Percentiles rank a stretch among this genome's conserved stretches.
These are phyloP conservation scores for Perizoma flavofasciatum DNA, from an alignment of 2,888 invertebrate species.

Conservation along the genomic window DNA sequence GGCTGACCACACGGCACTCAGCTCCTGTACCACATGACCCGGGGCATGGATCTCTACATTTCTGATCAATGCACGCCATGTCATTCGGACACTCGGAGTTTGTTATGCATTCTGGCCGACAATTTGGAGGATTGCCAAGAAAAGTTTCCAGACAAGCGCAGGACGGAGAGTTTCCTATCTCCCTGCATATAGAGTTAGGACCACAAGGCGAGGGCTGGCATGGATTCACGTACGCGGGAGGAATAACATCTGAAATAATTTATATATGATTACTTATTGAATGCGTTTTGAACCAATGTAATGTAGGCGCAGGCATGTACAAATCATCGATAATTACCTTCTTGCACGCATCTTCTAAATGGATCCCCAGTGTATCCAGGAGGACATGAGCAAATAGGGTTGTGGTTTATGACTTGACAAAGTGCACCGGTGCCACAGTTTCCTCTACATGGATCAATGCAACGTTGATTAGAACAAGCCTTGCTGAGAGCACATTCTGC, in stretches of 20 bases:
- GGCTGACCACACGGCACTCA: slow-evolving; percentile 89
- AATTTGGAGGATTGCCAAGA: slow-evolving; percentile 88
- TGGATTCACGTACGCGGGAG: slow-evolving; percentile 72
- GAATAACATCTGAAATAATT: slow-evolving; percentile 58
- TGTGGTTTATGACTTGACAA: slow-evolving; percentile 90
- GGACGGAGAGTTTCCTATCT: slow-evolving; percentile 85
- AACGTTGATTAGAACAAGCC: slow-evolving; percentile 89
- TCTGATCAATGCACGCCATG: slow-evolving; percentile 88
- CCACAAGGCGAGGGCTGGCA: slow-evolving; percentile 92
- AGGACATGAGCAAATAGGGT: slow-evolving; percentile 88
- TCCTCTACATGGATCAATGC: slow-evolving; percentile 88
- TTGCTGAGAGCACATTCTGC: slow-evolving; percentile 86
- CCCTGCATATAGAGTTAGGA: slow-evolving; percentile 86
- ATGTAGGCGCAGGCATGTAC: too few relatives aligned
- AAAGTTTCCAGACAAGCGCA: slow-evolving; percentile 89
- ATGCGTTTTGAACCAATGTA: not conserved
- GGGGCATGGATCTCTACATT: slow-evolving; percentile 89
- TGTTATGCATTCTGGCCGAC: slow-evolving; percentile 89
- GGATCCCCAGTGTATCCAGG: slow-evolving; percentile 88
- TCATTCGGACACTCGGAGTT: slow-evolving; percentile 89
- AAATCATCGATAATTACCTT: slow-evolving; percentile 69
- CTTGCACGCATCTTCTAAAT: slow-evolving; percentile 85
- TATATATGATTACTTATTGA: not conserved
- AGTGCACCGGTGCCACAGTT: slow-evolving; percentile 88
- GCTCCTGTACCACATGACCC: slow-evolving; percentile 89